Base-by-base conservation (phyloP, 2,888 invertebrate genomes). In the Cerastis leucographa region DNA sequence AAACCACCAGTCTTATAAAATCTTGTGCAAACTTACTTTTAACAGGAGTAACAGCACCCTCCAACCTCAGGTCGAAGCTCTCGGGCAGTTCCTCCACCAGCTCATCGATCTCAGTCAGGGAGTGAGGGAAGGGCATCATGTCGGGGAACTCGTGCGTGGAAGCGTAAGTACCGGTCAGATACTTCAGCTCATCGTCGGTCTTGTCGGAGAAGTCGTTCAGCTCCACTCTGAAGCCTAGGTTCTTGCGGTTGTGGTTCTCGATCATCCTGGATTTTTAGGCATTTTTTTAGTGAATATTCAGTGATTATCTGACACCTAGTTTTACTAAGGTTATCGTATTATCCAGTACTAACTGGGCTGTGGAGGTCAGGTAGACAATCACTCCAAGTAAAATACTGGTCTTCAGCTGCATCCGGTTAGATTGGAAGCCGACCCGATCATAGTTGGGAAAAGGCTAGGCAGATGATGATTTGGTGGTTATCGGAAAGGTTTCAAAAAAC, bases 151-250 rank as follows among this genome's bases (percentile, higher is more conserved):
- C 49, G 0, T 83, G 79, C 1, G 72, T 72, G 0, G 91, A 88
- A 0, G 85, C 74, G 44, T 74, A 66, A 1, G 90, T 89, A 0
- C 86, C 91, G 0, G 87, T 86, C 35, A 93, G 51, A 62, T 86
- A 76, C 0, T 70, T 70, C 64, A 92, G 79, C 61, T 93, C 93
- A 0, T 88, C 89, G 0, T 85, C 81, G 0, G 91, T 89, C 3
- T 85, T 76, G 74, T 94, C 94, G 0, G 94, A 89, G 79, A 93
- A 94, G 4, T 90, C 71, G 85, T 94, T 94, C 29, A 93, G 56
- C 42, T 88, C 87, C 64, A 94, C 42, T 66, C 86, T 93, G 85
- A 90, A 93, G 40, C 89, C 79, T 0, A 90, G 49, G 59, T 92
- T 91, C 71, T 93, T 90, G 51, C 85, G 81, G 78, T 94, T 94